Conservation (phyloP, 1,140 invertebrate species). For the Tenebrio molitor region DNA sequence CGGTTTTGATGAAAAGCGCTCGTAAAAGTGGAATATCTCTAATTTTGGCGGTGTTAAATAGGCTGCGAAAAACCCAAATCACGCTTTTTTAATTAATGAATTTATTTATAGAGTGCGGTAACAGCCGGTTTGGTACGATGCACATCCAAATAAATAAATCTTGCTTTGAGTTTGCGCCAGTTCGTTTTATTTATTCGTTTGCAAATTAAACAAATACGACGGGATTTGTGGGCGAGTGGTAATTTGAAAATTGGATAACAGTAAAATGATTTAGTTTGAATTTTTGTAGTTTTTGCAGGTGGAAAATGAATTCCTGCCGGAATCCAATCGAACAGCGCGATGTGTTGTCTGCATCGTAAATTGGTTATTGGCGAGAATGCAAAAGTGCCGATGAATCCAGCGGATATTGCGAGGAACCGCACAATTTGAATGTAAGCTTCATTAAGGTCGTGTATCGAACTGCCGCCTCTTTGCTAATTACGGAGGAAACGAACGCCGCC, state of each 20-base stretch:
- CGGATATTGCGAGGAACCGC: conserved; percentile 16
- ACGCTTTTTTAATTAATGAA: conserved; percentile 35
- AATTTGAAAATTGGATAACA: conserved; percentile 1
- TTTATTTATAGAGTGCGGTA: conserved; percentile 18
- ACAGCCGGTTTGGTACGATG: background rate
- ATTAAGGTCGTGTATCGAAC: conserved; percentile 33
- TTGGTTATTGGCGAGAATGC: background rate
- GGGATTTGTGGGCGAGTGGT: background rate
- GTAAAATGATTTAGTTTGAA: background rate
- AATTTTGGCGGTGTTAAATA: conserved; percentile 16
- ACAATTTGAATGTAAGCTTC: conserved; percentile 21
- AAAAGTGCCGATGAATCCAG: conserved; percentile 12
- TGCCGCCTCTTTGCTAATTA: conserved; percentile 24
- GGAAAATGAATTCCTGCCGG: background rate
- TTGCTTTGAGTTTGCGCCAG: conserved; percentile 11
- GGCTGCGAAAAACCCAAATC: conserved; percentile 26
- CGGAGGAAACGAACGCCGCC: conserved; percentile 16
- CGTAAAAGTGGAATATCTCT: conserved; percentile 12
- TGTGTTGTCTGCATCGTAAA: background rate
- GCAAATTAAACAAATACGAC: conserved; percentile 16
- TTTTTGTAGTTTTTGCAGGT: background rate
- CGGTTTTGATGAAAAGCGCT: background rate
- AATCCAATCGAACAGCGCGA: background rate
- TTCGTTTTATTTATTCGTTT: conserved; percentile 1
- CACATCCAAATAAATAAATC: conserved; percentile 25